These are phyloP conservation scores for Sebastes steindachneri DNA, from an alignment of 2,797 vertebrate genomes.

Conservation along the genomic window DNA sequence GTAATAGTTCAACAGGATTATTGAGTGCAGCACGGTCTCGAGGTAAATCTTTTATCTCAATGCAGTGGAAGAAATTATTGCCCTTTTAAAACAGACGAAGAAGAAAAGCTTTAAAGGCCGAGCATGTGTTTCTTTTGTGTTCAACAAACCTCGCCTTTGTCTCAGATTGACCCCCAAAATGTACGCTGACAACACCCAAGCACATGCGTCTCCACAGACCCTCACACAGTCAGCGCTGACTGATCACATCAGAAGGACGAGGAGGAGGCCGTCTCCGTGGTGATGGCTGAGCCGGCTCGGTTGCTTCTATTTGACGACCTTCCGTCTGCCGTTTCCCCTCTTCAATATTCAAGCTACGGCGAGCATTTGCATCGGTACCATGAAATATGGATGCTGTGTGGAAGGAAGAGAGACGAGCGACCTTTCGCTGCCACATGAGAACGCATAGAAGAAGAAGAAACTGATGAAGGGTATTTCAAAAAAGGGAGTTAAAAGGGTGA, in stretches of 20 bases:
- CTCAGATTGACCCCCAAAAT: background rate
- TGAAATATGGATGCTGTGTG: slow-evolving; percentile 71
- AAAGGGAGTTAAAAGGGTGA: slow-evolving; percentile 28
- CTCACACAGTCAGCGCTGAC: background rate
- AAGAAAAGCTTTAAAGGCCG: background rate
- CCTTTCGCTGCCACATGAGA: slow-evolving; percentile 58
- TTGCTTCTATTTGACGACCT: slow-evolving; percentile 50
- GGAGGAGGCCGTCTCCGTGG: slow-evolving; percentile 23
- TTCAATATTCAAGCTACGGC: slow-evolving; percentile 66
- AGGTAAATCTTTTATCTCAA: background rate
- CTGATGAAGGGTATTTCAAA: slow-evolving; percentile 16
- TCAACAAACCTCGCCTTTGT: background rate
- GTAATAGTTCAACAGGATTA: background rate
- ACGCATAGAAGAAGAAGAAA: slow-evolving; percentile 17
- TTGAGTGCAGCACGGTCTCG: background rate
- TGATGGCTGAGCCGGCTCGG: background rate
- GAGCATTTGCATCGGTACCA: slow-evolving; percentile 59
- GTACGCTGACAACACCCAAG: background rate
- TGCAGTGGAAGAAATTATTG: background rate
- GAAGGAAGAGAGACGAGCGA: slow-evolving; percentile 35
- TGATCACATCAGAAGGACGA: slow-evolving; percentile 12
- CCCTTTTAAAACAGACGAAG: background rate
- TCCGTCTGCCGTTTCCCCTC: slow-evolving; percentile 44
- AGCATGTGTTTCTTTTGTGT: background rate
- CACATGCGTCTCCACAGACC: background rate